Base-by-base conservation (phyloP, 53 echinoderm and acorn worm species). In the Echinometra lucunter region DNA sequence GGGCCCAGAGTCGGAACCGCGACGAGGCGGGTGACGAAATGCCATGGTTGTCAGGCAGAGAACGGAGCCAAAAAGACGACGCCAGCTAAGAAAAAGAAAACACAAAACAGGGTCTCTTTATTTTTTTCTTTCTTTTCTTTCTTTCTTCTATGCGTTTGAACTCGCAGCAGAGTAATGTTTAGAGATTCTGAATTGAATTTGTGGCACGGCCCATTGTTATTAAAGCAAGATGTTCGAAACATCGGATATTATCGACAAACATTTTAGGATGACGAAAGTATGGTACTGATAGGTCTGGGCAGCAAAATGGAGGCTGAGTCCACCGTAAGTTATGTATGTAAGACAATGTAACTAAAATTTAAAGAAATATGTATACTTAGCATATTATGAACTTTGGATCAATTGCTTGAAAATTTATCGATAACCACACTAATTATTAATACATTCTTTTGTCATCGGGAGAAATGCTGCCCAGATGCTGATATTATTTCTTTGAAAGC, bases 1-100 rank as follows among this genome's bases (percentile, higher is more conserved):
- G 44, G 34, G 32, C 72, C 72, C 72, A 81, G 44, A 81, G 44
- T 25, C 81, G 81, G 81, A 81, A 81, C 81, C 81, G 21, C 42
- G 21, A 2, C 19, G 81, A 81, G 81, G n/a, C n/a, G n/a, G 81
- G 81, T 44, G 81, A 23, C 81, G 81, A 81, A 81, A 81, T 81
- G 81, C 81, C 40, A 81, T 44, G 81, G 81, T 81, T 44, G 81
- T 40, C 42, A 23, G 40, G 81, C 81, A 81, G 21, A 81, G 44
- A 81, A 81, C 44, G 44, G 27, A 81, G 40, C 81, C 81, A 42
- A 81, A 4, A 53, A 81, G 81, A 44, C 44, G 81, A 81, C 81
- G 81, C 81, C 81, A 81, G 44, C 44, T 44, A 32, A 44, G 38
- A 25, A 81, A 81, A 81, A 23, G 23, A 81, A 81, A 80, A 80